phyloP scores from a whole-genome alignment of 53 echinoderm and acorn worm species.

The Apostichopus leukothele region DNA sequence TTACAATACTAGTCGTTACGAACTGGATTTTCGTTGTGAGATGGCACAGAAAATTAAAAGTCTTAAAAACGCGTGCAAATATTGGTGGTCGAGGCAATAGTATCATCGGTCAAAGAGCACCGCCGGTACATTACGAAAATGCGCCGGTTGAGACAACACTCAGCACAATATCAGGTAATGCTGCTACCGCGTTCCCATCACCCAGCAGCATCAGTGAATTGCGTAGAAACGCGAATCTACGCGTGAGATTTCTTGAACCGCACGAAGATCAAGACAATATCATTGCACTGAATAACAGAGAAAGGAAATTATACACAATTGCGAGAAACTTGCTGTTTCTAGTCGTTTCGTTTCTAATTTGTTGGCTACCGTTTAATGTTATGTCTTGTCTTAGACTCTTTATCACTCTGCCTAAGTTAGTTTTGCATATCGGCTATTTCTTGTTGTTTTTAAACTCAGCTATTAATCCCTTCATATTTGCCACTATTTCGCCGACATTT shows the following conservation, averaged over 20 bases:
- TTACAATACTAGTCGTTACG: neutral
- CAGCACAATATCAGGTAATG: neutral
- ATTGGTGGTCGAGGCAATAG: neutral
- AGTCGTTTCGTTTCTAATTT: neutral
- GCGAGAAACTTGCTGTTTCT: slow-evolving; percentile 26
- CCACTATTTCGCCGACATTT: neutral
- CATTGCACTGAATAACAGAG: neutral
- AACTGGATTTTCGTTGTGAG: neutral
- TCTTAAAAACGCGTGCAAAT: neutral
- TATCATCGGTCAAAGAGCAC: neutral
- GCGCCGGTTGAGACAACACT: neutral
- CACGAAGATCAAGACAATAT: neutral
- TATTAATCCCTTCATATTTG: neutral
- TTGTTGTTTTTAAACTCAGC: neutral
- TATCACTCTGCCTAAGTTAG: neutral
- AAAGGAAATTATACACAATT: neutral
- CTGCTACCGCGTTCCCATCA: neutral
- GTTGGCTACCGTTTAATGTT: slow-evolving; percentile 25
- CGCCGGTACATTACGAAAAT: neutral
- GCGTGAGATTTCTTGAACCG: neutral
- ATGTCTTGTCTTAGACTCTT: neutral
- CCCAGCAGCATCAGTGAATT: neutral
- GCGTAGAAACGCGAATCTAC: neutral
- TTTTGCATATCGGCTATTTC: neutral
- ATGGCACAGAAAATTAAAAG: neutral